Evolutionary conservation across 2,888 invertebrate genomes (phyloP).

Genomic region (Sphinx pinastri): DNA sequence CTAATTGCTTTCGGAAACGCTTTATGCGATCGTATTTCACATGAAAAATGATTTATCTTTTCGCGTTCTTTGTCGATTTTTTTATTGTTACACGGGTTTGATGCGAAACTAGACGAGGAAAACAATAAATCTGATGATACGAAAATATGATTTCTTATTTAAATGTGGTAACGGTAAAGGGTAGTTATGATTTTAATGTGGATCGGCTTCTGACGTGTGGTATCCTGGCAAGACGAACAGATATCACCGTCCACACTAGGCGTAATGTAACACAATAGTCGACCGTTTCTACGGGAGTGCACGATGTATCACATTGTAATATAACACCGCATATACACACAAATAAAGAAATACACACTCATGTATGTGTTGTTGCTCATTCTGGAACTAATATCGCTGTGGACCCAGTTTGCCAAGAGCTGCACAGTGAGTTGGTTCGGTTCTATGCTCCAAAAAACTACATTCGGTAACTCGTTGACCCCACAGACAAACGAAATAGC

Average conservation of each 20-base stretch:
- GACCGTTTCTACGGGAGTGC: not conserved
- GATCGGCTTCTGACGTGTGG: too few relatives aligned
- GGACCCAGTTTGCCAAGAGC: too few relatives aligned
- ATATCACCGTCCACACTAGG: not conserved
- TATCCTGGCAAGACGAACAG: too few relatives aligned
- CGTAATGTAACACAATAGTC: not conserved
- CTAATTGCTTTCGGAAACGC: slow-evolving; percentile 83
- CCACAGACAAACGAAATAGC: too few relatives aligned
- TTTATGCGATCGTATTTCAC: slow-evolving; percentile 82
- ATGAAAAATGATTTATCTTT: slow-evolving; percentile 78
- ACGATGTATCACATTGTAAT: not conserved
- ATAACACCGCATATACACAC: not conserved
- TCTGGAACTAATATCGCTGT: too few relatives aligned
- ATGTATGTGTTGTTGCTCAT: too few relatives aligned
- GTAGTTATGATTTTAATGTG: too few relatives aligned
- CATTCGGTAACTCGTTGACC: too few relatives aligned
- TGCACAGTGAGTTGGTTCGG: too few relatives aligned
- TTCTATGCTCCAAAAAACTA: too few relatives aligned
- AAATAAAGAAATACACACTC: not conserved
- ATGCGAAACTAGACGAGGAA: slow-evolving; percentile 1
- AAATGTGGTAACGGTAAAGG: too few relatives aligned
- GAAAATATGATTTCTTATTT: too few relatives aligned
- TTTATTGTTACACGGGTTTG: slow-evolving; percentile 21
- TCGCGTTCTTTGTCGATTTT: slow-evolving; percentile 59
- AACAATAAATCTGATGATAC: not conserved